Evolutionary conservation across 2,888 invertebrate genomes (phyloP), one percentile per base, ranked within the genome.

Genomic region (Drosophila mimica): DNA sequence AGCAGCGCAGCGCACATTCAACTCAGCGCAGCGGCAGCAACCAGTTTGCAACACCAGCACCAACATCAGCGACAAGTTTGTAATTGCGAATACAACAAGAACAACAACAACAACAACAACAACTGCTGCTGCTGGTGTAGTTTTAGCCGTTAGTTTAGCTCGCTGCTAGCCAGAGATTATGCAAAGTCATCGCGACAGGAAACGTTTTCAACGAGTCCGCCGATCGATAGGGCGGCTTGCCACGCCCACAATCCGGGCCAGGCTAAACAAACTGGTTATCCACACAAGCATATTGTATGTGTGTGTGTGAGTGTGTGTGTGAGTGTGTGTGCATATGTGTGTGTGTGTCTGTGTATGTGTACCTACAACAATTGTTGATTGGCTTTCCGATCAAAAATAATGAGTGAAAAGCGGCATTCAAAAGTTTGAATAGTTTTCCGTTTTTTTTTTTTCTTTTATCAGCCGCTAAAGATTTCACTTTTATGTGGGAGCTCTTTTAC

Each of bases 31-130:
- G 72, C 64, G 60, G 68, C 81, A 85, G 69, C 81, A 85, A 85
- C 85, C 90, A 77, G 85, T 85, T 85, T 85, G 78, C 89, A 90
- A 20, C 46, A 81, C 60, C 59, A 79, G n/a, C 36, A 49, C 56
- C 89, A 88, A 70, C 72, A 70, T 63, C 76, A 82, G 65, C 85
- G 79, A 73, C 89, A 81, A 75, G 81, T 82, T 85, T 86, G 81
- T 86, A 86, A 83, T 90, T 90, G 87, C 72, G 52, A 52, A 60
- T 52, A 62, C 36, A 68, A 57, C 25, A 46, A 46, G 8, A 46
- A 38, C 4, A 40, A 53, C 49, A 73, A 61, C 38, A 69, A 36
- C 53, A 64, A 28, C 62, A 59, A 46, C 51, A 56, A 34, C 51
- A 13, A 7, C 62, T 38, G 38, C 53, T 51, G 62, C 40, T 25